Evolutionary conservation across 2,888 invertebrate genomes (phyloP), one percentile per base, ranked within the genome.

Genomic region (Andrena chrysosceles): DNA sequence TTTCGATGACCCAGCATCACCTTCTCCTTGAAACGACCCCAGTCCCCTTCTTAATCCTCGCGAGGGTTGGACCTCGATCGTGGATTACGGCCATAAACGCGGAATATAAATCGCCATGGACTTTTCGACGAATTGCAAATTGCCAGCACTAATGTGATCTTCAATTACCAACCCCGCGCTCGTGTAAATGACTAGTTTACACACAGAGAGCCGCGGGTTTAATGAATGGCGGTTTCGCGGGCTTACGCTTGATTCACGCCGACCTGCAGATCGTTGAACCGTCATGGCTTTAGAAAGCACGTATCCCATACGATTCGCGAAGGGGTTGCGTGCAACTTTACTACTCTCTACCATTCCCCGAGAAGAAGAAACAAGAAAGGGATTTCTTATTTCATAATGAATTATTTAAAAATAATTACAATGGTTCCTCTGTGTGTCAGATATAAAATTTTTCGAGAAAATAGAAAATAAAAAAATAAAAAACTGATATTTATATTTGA

Each of bases 151-250:
- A 87, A 86, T 85, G 87, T 77, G 85, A 85, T 83, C 77, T 80
- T 85, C 77, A 80, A 86, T 86, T 85, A 86, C 83, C 85, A 86
- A 72, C 26, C 67, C 77, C 62, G 75, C 67, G 77, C 56, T 75
- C 75, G 85, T 83, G 85, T 80, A 87, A 87, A 87, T 85, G 83
- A 87, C 82, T 72, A 62, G 79, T 85, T 87, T 72, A 82, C 77
- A 64, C 84, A 69, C 64, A 77, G 71, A 20, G 49, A 23, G 60
- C 29, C 35, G 64, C 62, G 68, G 20, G 66, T 77, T 86, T 88
- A 87, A 87, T 85, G 88, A 87, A 86, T 86, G 77, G 88, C 74
- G 88, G 86, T 84, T 84, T 82, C 84, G 81, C 75, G 82, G 86
- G 82, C 76, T 81, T 87, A 85, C 83, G 80, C 52, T 56, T 29